A percentile compares a stretch with the other conserved stretches of the same genome.
These are phyloP conservation scores for Drosophila sucinea DNA, from an alignment of 1,140 invertebrate genomes.

Conservation along the genomic window DNA sequence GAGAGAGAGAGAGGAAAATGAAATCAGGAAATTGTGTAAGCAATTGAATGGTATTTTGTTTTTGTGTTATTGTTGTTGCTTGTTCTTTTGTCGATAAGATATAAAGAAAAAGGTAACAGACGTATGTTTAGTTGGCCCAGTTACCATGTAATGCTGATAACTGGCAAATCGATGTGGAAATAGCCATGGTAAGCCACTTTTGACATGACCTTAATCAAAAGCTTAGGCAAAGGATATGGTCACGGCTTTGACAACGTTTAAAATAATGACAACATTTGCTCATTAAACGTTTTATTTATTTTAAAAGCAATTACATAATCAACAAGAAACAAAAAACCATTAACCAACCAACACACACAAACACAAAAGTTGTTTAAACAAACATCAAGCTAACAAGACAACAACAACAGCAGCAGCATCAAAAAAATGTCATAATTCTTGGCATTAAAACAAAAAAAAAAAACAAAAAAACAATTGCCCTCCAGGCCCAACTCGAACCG, in stretches of 20 bases:
- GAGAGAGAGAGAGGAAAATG: neutral
- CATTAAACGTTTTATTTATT: neutral
- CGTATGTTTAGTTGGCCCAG: conserved; percentile 1
- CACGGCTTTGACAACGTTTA: neutral
- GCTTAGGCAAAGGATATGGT: neutral
- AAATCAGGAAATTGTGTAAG: conserved; percentile 8
- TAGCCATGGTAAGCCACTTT: neutral
- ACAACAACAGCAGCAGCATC: neutral
- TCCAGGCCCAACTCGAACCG: neutral
- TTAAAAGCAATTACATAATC: conserved; percentile 4
- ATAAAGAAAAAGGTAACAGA: neutral
- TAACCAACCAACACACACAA: neutral
- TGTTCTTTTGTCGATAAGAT: conserved; percentile 8
- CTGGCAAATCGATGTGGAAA: conserved; percentile 7
- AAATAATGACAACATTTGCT: neutral
- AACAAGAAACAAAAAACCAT: neutral
- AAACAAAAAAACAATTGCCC: conserved; percentile 3
- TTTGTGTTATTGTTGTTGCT: no score
- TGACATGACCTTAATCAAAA: neutral
- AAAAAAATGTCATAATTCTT: conserved; percentile 11
- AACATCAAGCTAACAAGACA: conserved; percentile 6
- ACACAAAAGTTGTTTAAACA: conserved; percentile 8
- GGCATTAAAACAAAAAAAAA: neutral
- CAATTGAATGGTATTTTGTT: neutral
- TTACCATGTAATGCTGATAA: neutral